Base-by-base conservation (phyloP, 1,140 invertebrate genomes). In the Vollenhovia emeryi region DNA sequence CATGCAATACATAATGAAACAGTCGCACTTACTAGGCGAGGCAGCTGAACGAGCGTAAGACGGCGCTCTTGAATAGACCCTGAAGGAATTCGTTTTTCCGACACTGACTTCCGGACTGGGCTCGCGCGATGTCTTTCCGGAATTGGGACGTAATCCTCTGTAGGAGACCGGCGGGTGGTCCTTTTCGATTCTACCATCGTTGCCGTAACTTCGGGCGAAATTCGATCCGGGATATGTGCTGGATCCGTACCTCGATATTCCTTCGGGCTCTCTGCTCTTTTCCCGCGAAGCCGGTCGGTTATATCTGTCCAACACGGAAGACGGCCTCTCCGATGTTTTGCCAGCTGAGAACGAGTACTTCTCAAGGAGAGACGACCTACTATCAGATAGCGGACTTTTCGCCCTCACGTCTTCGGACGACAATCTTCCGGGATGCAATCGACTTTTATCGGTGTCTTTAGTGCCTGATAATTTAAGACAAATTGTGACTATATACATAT, bases 261-360 rank as follows among this genome's bases (percentile, higher is more conserved):
- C 86, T 71, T 95, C 94, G 18, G 94, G 74, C 57, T 94, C 93
- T 75, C 92, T 91, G 83, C 89, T 93, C 52, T 90, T 93, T 27
- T 94, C 94, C 2, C 94, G 92, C 3, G 92, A 91, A 69, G 90
- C 71, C 74, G 89, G 86, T 33, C 92, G 90, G 83, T 91, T 92
- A 82, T 93, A 94, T 89, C 91, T 93, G 43, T 94, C 93, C 71
- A 94, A 90, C 48, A 94, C 91, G 66, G 94, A 94, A 55, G 92
- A 91, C 30, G 92, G 88, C 50, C 93, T 88, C 27, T 94, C 93
- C 24, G 89, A 85, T 83, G 91, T 89, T 90, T 94, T 94, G 78
- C 84, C 91, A 68, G 68, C 74, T 36, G 90, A 86, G 48, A 87
- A 86, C 45, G 91, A 91, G 88, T 95, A 95, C 85, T 94, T 94